These are phyloP conservation scores for Caenorhabditis japonica DNA, from an alignment of 2,888 invertebrate genomes.

Conservation along the genomic window DNA sequence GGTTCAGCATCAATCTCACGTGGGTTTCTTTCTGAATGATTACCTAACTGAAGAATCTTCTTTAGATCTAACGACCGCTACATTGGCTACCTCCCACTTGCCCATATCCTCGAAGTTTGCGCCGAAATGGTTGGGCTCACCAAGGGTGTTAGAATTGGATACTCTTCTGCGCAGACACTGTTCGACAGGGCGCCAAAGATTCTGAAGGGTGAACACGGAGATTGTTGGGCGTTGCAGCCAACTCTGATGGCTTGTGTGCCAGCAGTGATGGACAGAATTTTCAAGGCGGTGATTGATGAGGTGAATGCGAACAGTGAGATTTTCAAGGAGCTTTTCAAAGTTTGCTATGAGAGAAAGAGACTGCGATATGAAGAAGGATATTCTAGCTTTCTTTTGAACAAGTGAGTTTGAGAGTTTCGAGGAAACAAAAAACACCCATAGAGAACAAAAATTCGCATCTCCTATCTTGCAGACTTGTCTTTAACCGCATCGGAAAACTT, in stretches of 20 bases:
- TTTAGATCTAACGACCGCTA: constrained; percentile 83
- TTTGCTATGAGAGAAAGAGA: constrained; percentile 93
- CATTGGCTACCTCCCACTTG: constrained; percentile 94
- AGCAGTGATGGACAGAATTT: constrained; percentile 95
- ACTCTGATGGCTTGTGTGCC: constrained; percentile 97
- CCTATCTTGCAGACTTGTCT: constrained; percentile 80
- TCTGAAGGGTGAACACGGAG: constrained; percentile 93
- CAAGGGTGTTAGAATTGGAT: constrained; percentile 88
- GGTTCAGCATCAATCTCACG: constrained; percentile 61
- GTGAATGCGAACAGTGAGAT: constrained; percentile 85
- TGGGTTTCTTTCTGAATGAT: not conserved
- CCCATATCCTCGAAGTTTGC: constrained; percentile 94
- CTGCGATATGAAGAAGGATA: constrained; percentile 84
- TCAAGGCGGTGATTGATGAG: constrained; percentile 86
- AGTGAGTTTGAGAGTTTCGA: constrained; percentile 76
- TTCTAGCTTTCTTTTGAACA: constrained; percentile 80
- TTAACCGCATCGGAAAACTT: constrained; percentile 83
- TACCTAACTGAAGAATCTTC: not conserved
- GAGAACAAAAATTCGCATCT: too few species aligned
- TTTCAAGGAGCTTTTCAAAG: constrained; percentile 86
- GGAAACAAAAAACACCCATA: too few species aligned
- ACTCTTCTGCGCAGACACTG: constrained; percentile 91
- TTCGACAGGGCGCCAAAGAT: constrained; percentile 87
- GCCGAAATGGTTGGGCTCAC: constrained; percentile 81
- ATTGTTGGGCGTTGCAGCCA: constrained; percentile 90